These are phyloP conservation scores for Colius striatus DNA, from an alignment of 2,113 vertebrate species.

Conservation along the genomic window DNA sequence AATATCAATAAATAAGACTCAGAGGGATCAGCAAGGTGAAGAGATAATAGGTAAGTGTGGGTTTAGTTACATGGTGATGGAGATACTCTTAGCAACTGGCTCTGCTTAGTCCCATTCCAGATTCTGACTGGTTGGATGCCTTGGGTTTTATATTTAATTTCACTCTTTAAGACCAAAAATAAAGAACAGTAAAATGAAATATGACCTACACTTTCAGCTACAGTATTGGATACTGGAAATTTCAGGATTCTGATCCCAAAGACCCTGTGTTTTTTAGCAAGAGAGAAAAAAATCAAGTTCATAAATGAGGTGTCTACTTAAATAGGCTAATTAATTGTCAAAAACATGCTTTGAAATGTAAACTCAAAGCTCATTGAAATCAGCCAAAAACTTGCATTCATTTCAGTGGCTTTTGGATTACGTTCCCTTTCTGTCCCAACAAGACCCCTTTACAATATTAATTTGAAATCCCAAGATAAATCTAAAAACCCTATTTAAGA, in stretches of 20 bases:
- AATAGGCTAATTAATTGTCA: background rate
- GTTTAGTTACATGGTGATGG: background rate
- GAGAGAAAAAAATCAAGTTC: background rate
- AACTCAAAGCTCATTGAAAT: background rate
- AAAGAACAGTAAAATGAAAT: background rate
- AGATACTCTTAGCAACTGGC: background rate
- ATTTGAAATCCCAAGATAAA: slow-evolving; percentile 8
- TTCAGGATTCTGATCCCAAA: background rate
- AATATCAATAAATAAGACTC: background rate
- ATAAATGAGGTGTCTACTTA: background rate
- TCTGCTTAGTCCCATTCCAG: background rate
- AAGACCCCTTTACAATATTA: background rate
- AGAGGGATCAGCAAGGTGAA: background rate
- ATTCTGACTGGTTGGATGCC: background rate
- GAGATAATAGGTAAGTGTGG: background rate
- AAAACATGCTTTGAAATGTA: background rate
- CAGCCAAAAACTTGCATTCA: background rate
- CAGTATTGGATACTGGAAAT: background rate
- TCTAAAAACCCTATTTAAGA: background rate
- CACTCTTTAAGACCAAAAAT: background rate
- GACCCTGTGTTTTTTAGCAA: background rate
- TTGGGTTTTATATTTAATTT: background rate
- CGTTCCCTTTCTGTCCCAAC: background rate
- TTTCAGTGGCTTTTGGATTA: background rate
- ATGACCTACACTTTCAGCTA: background rate